A percentile compares a stretch with the other conserved stretches of the same genome.
Evolutionary conservation across 2,113 vertebrate genomes (phyloP).

Genomic region (Heterotis niloticus): DNA sequence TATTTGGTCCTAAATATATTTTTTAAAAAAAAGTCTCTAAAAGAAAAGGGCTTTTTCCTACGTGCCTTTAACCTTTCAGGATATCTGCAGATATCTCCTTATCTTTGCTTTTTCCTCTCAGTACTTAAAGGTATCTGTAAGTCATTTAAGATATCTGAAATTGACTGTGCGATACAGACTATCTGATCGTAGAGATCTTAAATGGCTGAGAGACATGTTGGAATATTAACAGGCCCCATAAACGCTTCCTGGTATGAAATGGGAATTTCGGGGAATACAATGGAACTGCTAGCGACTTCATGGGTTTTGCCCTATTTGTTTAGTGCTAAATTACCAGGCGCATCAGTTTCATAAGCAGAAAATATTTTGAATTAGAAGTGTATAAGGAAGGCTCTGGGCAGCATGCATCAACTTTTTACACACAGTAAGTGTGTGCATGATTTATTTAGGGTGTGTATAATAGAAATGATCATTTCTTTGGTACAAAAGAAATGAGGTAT

Average conservation of each 20-base stretch:
- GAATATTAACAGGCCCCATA: conserved; percentile 19
- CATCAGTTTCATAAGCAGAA: too few species aligned
- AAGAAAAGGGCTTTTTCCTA: conserved; percentile 8
- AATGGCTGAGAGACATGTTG: conserved; percentile 27
- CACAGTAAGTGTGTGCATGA: too few species aligned
- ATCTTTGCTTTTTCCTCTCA: conserved; percentile 20
- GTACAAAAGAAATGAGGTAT: background rate
- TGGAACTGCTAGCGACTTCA: background rate
- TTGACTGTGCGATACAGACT: conserved; percentile 22
- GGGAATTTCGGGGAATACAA: background rate
- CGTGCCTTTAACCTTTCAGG: conserved; percentile 17
- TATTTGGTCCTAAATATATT: conserved; percentile 21
- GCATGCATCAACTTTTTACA: too few species aligned
- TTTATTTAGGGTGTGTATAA: too few species aligned
- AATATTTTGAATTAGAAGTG: too few species aligned
- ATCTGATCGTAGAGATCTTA: conserved; percentile 26
- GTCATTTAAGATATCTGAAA: conserved; percentile 34
- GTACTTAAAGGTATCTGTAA: conserved; percentile 27
- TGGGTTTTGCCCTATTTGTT: background rate
- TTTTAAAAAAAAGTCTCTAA: background rate
- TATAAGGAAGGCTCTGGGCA: too few species aligned
- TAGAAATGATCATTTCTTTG: too few species aligned
- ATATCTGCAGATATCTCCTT: conserved; percentile 25
- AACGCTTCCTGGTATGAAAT: background rate
- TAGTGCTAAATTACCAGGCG: too few species aligned